Conservation (phyloP, 2,113 vertebrate genomes). For the Apodemus sylvaticus region DNA sequence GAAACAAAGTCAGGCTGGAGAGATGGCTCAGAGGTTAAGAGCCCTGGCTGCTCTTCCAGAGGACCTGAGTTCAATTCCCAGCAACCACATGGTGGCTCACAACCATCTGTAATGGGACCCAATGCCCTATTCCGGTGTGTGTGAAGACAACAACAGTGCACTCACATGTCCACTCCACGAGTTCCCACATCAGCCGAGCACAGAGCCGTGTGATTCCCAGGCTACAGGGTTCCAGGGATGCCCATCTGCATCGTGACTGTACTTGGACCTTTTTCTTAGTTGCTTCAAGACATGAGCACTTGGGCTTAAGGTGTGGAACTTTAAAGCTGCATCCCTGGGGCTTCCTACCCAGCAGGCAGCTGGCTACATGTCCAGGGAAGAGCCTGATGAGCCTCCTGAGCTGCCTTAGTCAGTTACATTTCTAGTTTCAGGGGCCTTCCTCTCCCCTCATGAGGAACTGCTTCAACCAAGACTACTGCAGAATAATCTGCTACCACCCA, state of each 20-base stretch:
- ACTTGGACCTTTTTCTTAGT: not conserved
- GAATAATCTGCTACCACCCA: not conserved
- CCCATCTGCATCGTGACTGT: not conserved
- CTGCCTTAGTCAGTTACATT: not conserved
- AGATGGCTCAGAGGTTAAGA: no score
- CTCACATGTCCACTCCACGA: not conserved
- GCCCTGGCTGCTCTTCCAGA: no score
- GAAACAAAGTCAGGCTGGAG: no score
- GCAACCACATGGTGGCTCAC: no score
- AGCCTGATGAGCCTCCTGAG: not conserved
- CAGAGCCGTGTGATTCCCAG: not conserved
- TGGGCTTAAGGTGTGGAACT: not conserved
- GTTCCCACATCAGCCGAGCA: not conserved
- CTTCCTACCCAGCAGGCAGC: not conserved
- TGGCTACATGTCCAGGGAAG: not conserved
- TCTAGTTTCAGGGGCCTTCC: not conserved
- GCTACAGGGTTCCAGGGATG: not conserved
- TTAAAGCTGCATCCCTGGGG: not conserved
- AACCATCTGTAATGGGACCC: no score
- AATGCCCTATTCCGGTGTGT: no score
- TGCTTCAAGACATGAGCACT: not conserved
- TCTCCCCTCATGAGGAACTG: not conserved
- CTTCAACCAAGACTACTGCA: no score
- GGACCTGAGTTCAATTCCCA: no score
- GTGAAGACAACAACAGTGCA: no score